Percentiles rank a stretch among this genome's conserved stretches.
Conservation (phyloP, 2,113 vertebrate genomes). For the Ptychochromis oligacanthus region DNA sequence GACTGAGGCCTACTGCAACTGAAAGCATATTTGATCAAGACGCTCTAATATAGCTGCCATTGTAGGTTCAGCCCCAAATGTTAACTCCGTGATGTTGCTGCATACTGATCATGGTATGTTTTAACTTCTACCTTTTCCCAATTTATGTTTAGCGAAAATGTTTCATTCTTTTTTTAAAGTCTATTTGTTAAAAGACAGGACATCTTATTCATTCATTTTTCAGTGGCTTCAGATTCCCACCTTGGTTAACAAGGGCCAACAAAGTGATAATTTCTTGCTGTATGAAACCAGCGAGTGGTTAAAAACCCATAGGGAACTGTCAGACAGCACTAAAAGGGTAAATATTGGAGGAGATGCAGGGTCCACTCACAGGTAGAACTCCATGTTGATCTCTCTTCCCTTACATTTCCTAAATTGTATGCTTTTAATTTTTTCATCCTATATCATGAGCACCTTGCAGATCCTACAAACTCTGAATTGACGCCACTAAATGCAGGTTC, state of each 20-base stretch:
- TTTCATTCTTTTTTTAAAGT: background rate
- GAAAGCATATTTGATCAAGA: background rate
- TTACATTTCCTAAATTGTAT: background rate
- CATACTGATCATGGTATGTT: background rate
- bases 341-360: background rate
- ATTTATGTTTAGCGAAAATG: background rate
- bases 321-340: background rate
- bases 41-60: background rate
- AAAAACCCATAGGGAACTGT: background rate
- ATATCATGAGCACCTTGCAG: background rate
- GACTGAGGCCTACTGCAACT: background rate
- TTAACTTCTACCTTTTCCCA: background rate
- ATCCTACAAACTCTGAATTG: background rate
- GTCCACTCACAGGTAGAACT: background rate
- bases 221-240: background rate
- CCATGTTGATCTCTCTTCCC: background rate
- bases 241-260: background rate
- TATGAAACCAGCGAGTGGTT: background rate
- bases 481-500: background rate
- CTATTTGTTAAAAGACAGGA: background rate
- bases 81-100: background rate
- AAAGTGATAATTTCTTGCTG: background rate
- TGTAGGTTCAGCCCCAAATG: background rate
- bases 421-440: background rate
- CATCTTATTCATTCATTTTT: background rate